Base-by-base conservation (phyloP, 2,113 vertebrate species). In the Cryptomyrus ogoouensis region DNA sequence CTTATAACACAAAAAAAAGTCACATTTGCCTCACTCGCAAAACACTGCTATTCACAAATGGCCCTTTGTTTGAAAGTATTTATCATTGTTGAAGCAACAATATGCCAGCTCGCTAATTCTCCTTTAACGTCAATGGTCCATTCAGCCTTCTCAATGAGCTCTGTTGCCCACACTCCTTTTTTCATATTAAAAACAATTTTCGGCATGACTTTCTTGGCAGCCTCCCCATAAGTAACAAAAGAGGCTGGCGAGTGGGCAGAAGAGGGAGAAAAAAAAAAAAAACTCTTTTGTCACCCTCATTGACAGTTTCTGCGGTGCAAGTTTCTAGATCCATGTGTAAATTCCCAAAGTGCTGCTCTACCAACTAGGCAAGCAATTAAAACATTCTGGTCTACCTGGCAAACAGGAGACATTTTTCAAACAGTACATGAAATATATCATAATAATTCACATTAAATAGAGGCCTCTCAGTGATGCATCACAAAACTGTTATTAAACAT, bases 61-160 rank as follows among this genome's bases (percentile, higher is more conserved):
- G 50, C 42, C 83, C 90, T 90, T 92, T 92, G 92, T 92, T 85
- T 86, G 88, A 88, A 83, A 74, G 90, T 52, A 89, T 92, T 91
- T 90, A 90, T 89, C 90, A 77, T 92, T 92, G 91, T 92, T 89
- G 86, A 89, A 88, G 88, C 90, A 89, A 90, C 91, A 91, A 90
- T 89, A 88, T 92, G 91, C 88, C 90, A 91, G 88, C 90, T 91
- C 89, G 90, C 90, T 91, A 92, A 91, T 91, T 92, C 90, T 91
- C 89, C 88, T 91, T 92, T 91, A 90, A 91, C 85, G 90, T 92
- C 90, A 92, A 92, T 92, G 88, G 80, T 89, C 87, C 89, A 92
- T 91, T 92, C 91, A 91, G 86, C 85, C 66, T 10, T 83, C 49
- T 92, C 87, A 92, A 90, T 58, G 89, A 91, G 83, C 87, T 88